Base-by-base conservation (phyloP, 2,888 invertebrate species). In the Hydroisotoma schaefferi region DNA sequence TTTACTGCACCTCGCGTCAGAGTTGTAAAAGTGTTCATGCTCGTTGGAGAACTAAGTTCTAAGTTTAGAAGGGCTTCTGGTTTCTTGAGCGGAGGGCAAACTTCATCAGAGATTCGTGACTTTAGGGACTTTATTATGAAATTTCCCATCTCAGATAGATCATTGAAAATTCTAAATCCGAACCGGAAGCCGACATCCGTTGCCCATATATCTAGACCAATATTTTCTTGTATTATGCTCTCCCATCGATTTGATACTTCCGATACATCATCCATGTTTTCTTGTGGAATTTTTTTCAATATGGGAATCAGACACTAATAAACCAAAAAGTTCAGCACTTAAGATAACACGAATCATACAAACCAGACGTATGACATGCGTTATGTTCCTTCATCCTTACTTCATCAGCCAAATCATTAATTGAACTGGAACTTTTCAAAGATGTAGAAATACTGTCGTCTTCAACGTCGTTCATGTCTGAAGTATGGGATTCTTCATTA, bases 111-210 rank as follows among this genome's bases (percentile, higher is more conserved):
- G 26, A 61, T 54, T 4, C 57, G 57, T 23, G 61, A 57, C 8
- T 61, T 57, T 8, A 47, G 20, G 3, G 52, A 23, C 47, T 48
- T 47, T 0, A 61, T 27, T 1, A 53, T 27, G 37, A 57, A 61
- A 20, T 61, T 57, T 22, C 53, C 43, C 2, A 61, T 28, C 1
- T 57, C 40, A 1, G 26, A 8, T 6, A 46, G 29, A 4, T 38
- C 61, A 12, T 53, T 27, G 33, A 61, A 61, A 27, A 53, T 53
- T 25, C 57, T 57, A 22, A 43, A 12, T 3, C 43, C 57, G 18
- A 61, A 20, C 2, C 61, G 57, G n/a, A 61, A 61, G 5, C 61
- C 61, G 43, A 61, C 52, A 43, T 61, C 61, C 0, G 61, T 57
- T 12, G 57, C 29, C 23, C 52, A 54, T 3, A 52, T 33, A 12